Percentiles rank a stretch among this genome's conserved stretches.
phyloP scores from a whole-genome alignment of 2,888 invertebrate genomes.

The Hololepta plana region DNA sequence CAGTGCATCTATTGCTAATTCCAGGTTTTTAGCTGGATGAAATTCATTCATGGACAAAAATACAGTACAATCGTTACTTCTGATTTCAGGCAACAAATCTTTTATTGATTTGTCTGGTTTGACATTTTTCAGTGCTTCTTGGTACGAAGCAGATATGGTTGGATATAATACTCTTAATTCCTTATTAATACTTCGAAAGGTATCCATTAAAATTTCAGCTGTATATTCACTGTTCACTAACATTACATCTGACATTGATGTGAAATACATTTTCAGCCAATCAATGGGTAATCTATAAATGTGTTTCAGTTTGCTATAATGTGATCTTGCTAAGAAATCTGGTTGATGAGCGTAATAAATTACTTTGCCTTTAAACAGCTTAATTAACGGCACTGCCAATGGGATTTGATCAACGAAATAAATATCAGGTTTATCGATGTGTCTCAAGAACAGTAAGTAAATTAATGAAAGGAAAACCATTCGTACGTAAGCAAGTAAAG shows the following conservation, averaged over 20 bases:
- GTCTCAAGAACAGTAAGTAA: too few relatives aligned
- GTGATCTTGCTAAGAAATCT: constrained; percentile 70
- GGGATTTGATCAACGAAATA: constrained; percentile 89
- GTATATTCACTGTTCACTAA: constrained; percentile 94
- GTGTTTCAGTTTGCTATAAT: constrained; percentile 54
- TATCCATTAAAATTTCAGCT: constrained; percentile 60
- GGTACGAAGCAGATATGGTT: constrained; percentile 48
- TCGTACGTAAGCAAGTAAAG: constrained; percentile 82
- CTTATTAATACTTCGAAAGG: constrained; percentile 52
- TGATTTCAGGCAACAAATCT: constrained; percentile 28
- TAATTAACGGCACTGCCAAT: constrained; percentile 73
- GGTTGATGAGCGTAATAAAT: constrained; percentile 97
- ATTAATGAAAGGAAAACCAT: constrained; percentile 88
- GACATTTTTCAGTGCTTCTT: constrained; percentile 16
- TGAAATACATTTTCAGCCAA: constrained; percentile 75
- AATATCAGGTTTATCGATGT: constrained; percentile 55
- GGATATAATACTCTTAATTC: constrained; percentile 75
- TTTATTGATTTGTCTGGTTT: constrained; percentile 24
- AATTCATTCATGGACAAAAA: constrained; percentile 92
- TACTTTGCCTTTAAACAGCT: constrained; percentile 45
- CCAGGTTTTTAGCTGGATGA: constrained; percentile 90
- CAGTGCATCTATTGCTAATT: constrained; percentile 64
- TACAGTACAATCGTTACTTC: constrained; percentile 20
- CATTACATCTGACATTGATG: constrained; percentile 70
- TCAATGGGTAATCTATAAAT: constrained; percentile 76